phyloP scores from a whole-genome alignment of 1,140 invertebrate genomes.

The Lepidurus couesii region DNA sequence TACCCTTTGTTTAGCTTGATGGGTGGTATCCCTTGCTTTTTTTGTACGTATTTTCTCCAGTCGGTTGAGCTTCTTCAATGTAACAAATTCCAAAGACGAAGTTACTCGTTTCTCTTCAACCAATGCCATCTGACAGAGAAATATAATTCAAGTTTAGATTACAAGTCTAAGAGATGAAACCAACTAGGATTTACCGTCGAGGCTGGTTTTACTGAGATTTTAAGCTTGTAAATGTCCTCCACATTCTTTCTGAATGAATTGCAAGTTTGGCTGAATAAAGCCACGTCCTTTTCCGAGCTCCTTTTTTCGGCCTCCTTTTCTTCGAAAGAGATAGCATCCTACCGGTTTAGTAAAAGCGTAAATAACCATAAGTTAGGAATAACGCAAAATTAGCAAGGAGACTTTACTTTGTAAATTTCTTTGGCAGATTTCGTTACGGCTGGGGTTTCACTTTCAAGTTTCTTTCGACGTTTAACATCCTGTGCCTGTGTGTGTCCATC shows the following conservation, averaged over 20 bases:
- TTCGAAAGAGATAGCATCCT: constrained; percentile 32
- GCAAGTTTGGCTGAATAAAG: constrained; percentile 30
- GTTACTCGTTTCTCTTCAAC: constrained; percentile 61
- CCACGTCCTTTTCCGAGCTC: constrained; percentile 27
- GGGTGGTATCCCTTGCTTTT: constrained; percentile 64
- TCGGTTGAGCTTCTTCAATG: constrained; percentile 83
- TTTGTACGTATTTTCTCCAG: constrained; percentile 81
- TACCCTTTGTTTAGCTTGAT: constrained; percentile 73
- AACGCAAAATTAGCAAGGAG: background rate
- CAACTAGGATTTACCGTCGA: background rate
- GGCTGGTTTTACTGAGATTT: constrained; percentile 12
- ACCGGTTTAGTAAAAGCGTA: background rate
- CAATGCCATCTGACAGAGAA: constrained; percentile 46
- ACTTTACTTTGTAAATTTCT: constrained; percentile 27
- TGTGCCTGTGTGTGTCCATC: background rate
- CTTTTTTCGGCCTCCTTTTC: constrained; percentile 28
- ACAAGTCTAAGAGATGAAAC: background rate
- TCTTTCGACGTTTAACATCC: background rate
- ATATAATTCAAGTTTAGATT: background rate
- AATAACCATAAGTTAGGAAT: background rate
- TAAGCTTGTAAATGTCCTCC: constrained; percentile 28
- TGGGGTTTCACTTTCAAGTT: constrained; percentile 23
- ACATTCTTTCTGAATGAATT: constrained; percentile 25
- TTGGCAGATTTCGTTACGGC: constrained; percentile 4
- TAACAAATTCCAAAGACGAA: constrained; percentile 65